A percentile compares a stretch with the other conserved stretches of the same genome.
Evolutionary conservation across 2,888 invertebrate species (phyloP).

Genomic region (Cybosia mesomella): DNA sequence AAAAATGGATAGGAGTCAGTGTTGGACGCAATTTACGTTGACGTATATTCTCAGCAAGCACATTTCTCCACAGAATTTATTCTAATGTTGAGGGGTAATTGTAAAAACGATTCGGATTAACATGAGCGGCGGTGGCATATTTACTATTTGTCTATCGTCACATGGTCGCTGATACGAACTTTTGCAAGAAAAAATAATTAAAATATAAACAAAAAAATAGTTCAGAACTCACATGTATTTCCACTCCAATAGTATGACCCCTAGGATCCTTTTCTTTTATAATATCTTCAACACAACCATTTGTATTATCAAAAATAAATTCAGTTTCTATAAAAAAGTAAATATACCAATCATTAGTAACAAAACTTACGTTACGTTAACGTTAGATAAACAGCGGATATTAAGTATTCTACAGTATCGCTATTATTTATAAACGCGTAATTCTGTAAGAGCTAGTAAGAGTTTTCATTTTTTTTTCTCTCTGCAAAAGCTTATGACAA

Average conservation of each 20-base stretch:
- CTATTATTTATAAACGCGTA: background rate
- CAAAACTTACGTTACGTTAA: background rate
- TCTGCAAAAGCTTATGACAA: too few relatives aligned
- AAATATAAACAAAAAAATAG: background rate
- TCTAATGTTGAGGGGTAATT: background rate
- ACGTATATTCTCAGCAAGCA: background rate
- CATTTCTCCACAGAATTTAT: too few relatives aligned
- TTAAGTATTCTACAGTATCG: background rate
- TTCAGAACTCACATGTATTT: constrained; percentile 73
- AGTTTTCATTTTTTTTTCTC: background rate
- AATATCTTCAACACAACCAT: constrained; percentile 53
- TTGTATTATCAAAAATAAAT: constrained; percentile 26
- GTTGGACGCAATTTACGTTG: too few relatives aligned
- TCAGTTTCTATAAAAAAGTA: constrained; percentile 47
- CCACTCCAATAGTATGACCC: constrained; percentile 79
- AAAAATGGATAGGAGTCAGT: too few relatives aligned
- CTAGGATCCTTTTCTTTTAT: constrained; percentile 82
- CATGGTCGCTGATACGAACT: background rate
- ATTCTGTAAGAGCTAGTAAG: background rate
- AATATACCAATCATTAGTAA: constrained; percentile 5
- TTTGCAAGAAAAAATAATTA: background rate
- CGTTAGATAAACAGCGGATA: background rate
- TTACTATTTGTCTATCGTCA: background rate
- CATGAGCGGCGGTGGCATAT: too few relatives aligned
- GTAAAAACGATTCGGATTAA: background rate